phyloP scores from a whole-genome alignment of 2,113 vertebrate species.

The Glareola pratincola region DNA sequence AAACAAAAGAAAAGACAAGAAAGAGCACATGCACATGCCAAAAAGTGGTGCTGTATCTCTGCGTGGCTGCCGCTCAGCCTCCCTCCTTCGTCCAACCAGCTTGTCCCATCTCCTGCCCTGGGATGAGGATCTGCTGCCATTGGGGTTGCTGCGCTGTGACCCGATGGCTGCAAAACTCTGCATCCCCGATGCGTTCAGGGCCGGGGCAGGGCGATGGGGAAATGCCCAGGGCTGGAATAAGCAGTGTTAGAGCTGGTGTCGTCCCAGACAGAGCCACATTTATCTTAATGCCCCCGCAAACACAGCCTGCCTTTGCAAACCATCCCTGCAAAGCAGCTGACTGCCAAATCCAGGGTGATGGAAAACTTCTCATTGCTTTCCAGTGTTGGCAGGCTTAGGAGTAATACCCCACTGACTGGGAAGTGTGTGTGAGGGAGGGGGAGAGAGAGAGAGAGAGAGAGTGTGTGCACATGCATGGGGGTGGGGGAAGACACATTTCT shows the following conservation, averaged over 20 bases:
- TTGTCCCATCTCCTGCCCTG: neutral
- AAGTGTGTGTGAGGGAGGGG: neutral
- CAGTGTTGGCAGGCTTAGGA: neutral
- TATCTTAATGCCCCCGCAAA: neutral
- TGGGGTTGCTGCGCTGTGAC: neutral
- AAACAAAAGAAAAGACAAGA: neutral
- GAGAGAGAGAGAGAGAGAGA: neutral
- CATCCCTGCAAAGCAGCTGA: neutral
- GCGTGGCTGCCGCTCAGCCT: neutral
- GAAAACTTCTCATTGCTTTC: neutral
- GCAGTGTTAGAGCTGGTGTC: neutral
- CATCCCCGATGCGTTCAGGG: rapidly evolving
- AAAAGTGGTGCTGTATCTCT: neutral
- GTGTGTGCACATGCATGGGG: no score
- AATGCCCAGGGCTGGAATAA: neutral
- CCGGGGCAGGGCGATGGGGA: neutral
- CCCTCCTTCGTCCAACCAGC: neutral
- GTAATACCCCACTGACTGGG: neutral
- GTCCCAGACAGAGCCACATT: neutral
- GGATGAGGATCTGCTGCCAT: neutral
- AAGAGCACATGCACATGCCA: neutral
- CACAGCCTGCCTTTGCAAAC: neutral
- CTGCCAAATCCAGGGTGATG: neutral
- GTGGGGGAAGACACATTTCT: neutral
- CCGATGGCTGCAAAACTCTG: neutral